These are phyloP conservation scores for Platerodrilus igneus DNA, from an alignment of 2,888 invertebrate genomes.

Conservation along the genomic window DNA sequence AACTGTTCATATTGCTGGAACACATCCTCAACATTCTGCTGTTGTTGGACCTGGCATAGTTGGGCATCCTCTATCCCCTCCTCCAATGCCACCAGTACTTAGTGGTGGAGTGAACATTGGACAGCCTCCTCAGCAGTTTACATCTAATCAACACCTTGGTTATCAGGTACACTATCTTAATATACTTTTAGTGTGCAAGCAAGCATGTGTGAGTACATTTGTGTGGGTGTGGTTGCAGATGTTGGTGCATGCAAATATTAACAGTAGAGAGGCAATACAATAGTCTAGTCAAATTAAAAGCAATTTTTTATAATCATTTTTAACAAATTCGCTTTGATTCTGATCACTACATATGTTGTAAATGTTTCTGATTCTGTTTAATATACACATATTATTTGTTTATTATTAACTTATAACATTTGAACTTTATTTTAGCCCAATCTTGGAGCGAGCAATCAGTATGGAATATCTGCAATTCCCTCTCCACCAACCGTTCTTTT, in stretches of 20 bases:
- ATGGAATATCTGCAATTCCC: conserved; percentile 79
- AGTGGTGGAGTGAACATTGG: conserved; percentile 46
- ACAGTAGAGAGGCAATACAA: too few species aligned
- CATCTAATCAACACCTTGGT: conserved; percentile 60
- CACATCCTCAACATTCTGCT: conserved; percentile 47
- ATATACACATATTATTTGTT: not conserved
- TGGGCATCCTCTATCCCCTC: conserved; percentile 55
- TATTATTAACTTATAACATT: conserved; percentile 11
- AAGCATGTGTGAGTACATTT: too few species aligned
- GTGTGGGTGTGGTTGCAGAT: too few species aligned
- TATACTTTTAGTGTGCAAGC: too few species aligned
- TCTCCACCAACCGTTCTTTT: conserved; percentile 80
- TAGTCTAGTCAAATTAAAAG: too few species aligned
- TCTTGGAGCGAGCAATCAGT: conserved; percentile 54
- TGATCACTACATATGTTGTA: not conserved
- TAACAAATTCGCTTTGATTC: not conserved
- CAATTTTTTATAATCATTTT: not conserved
- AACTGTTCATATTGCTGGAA: conserved; percentile 35
- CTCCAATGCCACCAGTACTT: conserved; percentile 56
- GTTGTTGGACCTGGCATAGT: conserved; percentile 44
- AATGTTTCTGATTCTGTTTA: not conserved
- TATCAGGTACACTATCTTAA: conserved; percentile 72
- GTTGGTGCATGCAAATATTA: too few species aligned
- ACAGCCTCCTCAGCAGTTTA: conserved; percentile 55
- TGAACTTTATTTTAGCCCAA: conserved; percentile 42